Evolutionary conservation across 64 coral and sea anemone genomes (phyloP), one percentile per base, ranked within the genome.

Genomic region (Montipora sp.): DNA sequence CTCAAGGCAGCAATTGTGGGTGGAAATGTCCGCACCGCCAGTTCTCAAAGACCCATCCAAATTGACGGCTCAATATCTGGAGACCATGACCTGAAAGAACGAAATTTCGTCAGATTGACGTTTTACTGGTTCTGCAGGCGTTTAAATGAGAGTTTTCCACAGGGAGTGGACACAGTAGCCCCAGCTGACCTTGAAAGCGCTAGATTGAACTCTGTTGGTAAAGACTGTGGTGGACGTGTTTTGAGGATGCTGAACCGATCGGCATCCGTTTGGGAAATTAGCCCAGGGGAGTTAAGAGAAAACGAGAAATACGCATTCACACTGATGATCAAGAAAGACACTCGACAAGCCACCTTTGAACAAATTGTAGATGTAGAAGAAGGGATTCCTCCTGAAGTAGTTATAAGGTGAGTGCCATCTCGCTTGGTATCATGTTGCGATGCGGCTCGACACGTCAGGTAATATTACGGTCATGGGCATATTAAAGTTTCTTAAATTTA

Each of bases 111-210:
- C 22, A 66, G 63, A 72, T 19, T 71, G 9, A 14, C 48, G 45
- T 85, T 85, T 66, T 12, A 9, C 19, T 85, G 82, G 82, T 85
- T 71, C 47, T 85, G 82, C 9, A 44, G 82, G n/a, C 61, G 63
- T 18, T 2, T 50, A 18, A 71, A 6, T 20, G 65, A 71, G n/a
- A 50, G n/a, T 85, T 85, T 22, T 48, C 18, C 19, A 46, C 2
- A 3, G 18, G 16, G 66, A n/a, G 7, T 50, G 59, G 19, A 72
- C 3, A 5, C 46, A 11, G 44, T 23, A 9, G 2, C 82, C 22
- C 61, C 8, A 2, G 44, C 65, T 85, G 47, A 45, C 8, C 16
- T 85, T 85, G 66, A n/a, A 71, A 48, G 20, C 12, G 1, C 19
- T 21, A 19, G 46, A n/a, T 11, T 21, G 43, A 19, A 72, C 22